Evolutionary conservation across 2,113 vertebrate species (phyloP), one percentile per base, ranked within the genome.

Genomic region (Megalops atlanticus): DNA sequence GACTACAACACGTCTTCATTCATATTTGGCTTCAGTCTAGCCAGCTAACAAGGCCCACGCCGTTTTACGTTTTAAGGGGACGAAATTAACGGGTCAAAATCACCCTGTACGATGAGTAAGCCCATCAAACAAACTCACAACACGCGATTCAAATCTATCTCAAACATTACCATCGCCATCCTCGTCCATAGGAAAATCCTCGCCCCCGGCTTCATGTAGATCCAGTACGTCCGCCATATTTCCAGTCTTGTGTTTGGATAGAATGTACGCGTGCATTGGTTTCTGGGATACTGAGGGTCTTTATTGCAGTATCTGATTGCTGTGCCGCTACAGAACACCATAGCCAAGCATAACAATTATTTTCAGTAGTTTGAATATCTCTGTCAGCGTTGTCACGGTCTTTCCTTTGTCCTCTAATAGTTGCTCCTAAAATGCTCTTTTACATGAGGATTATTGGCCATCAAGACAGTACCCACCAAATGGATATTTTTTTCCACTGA

Each of bases 151-250:
- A 68, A 4, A 38, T 41, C 31, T n/a, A 68, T 43, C 0, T 0
- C n/a, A 77, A 72, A n/a, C 43, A 18, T 45, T 90, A 98, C 95
- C 96, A 76, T 99, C 96, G 15, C 97, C 97, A 82, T 99, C 98
- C 88, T 99, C 98, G 75, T 99, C 98, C 97, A 99, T 99, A 82
- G 97, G 96, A 92, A 99, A 99, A 80, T 99, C 98, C 83, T 98
- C 98, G 49, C 96, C 97, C 72, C 97, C 97, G 38, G 97, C 96
- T 89, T 99, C 97, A 76, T 98, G 98, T 80, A 99, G 94, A 24
- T 99, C 98, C 86, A 98, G 77, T 0, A 98, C 97, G 90, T 99
- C 97, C 93, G 97, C 96, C 97, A 99, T 98, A 90, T 90, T 93
- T 86, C 52, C 88, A 81, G 79, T 81, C 31, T 24, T 41, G 69